Conservation (phyloP, 2,888 invertebrate genomes). For the Plagiodera versicolora region DNA sequence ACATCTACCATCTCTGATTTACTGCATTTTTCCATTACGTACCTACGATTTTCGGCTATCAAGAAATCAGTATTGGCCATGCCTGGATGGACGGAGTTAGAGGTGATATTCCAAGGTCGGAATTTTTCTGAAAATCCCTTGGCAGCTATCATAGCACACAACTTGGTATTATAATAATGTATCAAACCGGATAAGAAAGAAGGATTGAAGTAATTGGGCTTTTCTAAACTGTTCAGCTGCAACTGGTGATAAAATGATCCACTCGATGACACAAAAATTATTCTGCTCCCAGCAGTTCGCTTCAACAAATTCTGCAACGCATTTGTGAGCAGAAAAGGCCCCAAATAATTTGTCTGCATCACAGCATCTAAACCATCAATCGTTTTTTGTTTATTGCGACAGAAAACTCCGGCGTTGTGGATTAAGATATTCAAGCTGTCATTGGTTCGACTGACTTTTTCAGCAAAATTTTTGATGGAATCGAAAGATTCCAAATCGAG, state of each 20-base stretch:
- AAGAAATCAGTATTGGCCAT: slow-evolving; percentile 38
- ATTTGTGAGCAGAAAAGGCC: slow-evolving; percentile 68
- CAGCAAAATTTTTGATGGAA: slow-evolving; percentile 62
- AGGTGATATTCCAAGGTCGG: slow-evolving; percentile 24
- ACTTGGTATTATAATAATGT: slow-evolving; percentile 39
- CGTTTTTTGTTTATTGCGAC: slow-evolving; percentile 55
- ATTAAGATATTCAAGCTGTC: slow-evolving; percentile 61
- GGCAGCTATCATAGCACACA: slow-evolving; percentile 38
- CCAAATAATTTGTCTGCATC: slow-evolving; percentile 71
- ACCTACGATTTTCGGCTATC: slow-evolving; percentile 14
- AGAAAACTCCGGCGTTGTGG: slow-evolving; percentile 64
- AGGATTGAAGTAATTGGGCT: slow-evolving; percentile 23
- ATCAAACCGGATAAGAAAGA: slow-evolving; percentile 28
- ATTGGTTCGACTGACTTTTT: slow-evolving; percentile 57
- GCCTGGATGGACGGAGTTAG: slow-evolving; percentile 37
- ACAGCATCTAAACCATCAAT: slow-evolving; percentile 64
- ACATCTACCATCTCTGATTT: too few relatives aligned
- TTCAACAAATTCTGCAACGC: slow-evolving; percentile 57
- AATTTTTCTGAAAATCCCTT: slow-evolving; percentile 32
- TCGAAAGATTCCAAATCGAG: slow-evolving; percentile 52
- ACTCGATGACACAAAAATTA: slow-evolving; percentile 31
- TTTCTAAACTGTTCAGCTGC: slow-evolving; percentile 15
- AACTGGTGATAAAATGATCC: slow-evolving; percentile 30
- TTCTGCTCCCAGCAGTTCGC: slow-evolving; percentile 20
- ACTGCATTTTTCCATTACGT: too few relatives aligned